Evolutionary conservation across 2,797 vertebrate genomes (phyloP).

Genomic region (Cirrhinus molitorella): DNA sequence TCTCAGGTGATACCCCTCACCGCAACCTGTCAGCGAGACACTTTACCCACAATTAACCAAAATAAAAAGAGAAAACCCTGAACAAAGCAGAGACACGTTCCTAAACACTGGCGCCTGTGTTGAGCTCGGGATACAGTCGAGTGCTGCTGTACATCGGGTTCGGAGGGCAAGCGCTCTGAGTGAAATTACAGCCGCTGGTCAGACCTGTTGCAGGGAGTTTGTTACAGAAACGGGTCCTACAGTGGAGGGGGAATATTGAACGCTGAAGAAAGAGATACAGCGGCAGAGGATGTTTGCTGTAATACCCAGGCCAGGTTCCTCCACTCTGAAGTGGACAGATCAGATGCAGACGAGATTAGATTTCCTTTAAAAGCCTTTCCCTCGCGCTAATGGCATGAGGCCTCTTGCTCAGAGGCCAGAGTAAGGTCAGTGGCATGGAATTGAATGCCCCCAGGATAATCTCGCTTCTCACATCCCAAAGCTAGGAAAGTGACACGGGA

Average conservation of each 20-base stretch:
- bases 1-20: conserved; percentile 49
- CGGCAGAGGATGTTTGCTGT: conserved; percentile 66
- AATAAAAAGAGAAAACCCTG: conserved; percentile 52
- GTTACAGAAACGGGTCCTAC: conserved; percentile 64
- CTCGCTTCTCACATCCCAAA: conserved; percentile 62
- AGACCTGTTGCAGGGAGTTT: conserved; percentile 65
- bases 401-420: conserved; percentile 67
- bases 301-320: conserved; percentile 66
- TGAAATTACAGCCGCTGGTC: conserved; percentile 65
- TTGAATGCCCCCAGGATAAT: conserved; percentile 71
- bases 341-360: conserved; percentile 74
- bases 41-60: conserved; percentile 54
- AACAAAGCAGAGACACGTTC: conserved; percentile 54
- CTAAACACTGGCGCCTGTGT: conserved; percentile 54
- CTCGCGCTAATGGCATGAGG: conserved; percentile 70
- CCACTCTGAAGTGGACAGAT: conserved; percentile 72
- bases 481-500: conserved; percentile 48
- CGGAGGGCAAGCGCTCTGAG: conserved; percentile 58
- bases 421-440: conserved; percentile 73
- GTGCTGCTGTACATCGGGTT: conserved; percentile 50
- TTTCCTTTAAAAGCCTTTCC: conserved; percentile 76
- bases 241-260: conserved; percentile 67
- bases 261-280: conserved; percentile 68
- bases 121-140: conserved; percentile 46
- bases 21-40: conserved; percentile 46